Base-by-base conservation (phyloP, 2,888 invertebrate genomes). In the Plebejus argus region DNA sequence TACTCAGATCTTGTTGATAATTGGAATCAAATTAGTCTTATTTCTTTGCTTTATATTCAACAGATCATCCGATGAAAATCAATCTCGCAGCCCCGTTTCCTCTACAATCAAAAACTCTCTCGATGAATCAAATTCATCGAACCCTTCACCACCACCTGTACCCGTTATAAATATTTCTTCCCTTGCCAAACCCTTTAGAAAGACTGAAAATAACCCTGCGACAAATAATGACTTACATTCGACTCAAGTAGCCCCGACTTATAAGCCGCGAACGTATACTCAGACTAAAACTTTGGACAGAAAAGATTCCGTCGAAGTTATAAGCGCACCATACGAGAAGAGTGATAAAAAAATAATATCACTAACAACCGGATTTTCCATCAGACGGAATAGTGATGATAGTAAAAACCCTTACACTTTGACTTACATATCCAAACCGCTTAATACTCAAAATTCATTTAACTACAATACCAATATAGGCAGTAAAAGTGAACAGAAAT, bases 41-140 rank as follows among this genome's bases (percentile, higher is more conserved):
- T 87, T 89, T 91, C 87, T 92, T 89, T 92, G 91, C 91, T 94
- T 94, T 94, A 86, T 94, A 93, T 94, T 94, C 92, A 91, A 94
- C 94, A 94, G 94, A 94, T 94, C 92, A 90, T 91, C 94, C 88
- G 92, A 93, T 90, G 93, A 93, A 90, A 94, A 85, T 89, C 90
- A 89, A 84, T 89, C 84, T 84, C 89, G 85, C 80, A 85, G 85
- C 83, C 87, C 92, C 82, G 86, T 86, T 84, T 86, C 91, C 87
- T 85, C 94, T 81, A 91, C 85, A 90, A 90, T 70, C 88, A 89
- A 92, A 85, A 93, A 92, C 82, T 94, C 94, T 84, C 83, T 84
- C 87, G 83, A 90, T 83, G 87, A 87, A 79, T 84, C 88, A 80
- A 86, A 85, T 85, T 85, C 85, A 84, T 86, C 88, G 84, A 82